Evolutionary conservation across 2,888 invertebrate genomes (phyloP), one percentile per base, ranked within the genome.

Genomic region (Gastrophysa polygoni): DNA sequence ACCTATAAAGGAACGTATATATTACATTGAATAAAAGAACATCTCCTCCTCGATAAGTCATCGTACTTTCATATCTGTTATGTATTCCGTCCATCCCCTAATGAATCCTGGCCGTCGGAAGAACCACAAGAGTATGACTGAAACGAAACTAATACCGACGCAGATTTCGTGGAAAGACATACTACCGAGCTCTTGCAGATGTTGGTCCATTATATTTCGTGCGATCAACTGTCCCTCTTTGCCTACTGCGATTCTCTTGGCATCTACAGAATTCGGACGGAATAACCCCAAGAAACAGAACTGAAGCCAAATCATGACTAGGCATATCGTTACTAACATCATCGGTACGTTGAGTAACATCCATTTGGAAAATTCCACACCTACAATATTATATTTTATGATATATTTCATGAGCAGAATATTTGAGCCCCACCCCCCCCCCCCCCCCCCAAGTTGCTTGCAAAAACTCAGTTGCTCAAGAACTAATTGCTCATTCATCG

Each of bases 61-160:
- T n/a, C n/a, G 3, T 75, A 89, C 88, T 68, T 77, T 78, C 16
- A 86, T 83, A 57, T 83, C 73, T 0, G 88, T 87, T 59, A 91
- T 82, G 34, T 87, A 80, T 63, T 88, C 86, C 0, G 93, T 91
- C 95, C 96, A 96, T 2, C 96, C 96, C 0, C 84, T 83, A 75
- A 95, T 89, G 78, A 96, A 93, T 62, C 93, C 92, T 0, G 96
- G 96, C 64, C 89, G 89, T 47, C 96, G 86, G 79, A 95, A 92
- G 79, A 96, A 92, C 90, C 96, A 96, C 71, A 96, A 84, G 55
- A 91, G 75, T 11, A 96, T 90, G 7, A 95, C 89, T 11, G 90
- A 68, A 29, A 91, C 79, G 79, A 96, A 96, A 54, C 92, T 82
- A 2, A 86, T 66, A 24, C 90, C 90, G 0, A 93, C 90, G 56